Evolutionary conservation across 2,888 invertebrate genomes (phyloP).

Genomic region (Calameuta idolon): DNA sequence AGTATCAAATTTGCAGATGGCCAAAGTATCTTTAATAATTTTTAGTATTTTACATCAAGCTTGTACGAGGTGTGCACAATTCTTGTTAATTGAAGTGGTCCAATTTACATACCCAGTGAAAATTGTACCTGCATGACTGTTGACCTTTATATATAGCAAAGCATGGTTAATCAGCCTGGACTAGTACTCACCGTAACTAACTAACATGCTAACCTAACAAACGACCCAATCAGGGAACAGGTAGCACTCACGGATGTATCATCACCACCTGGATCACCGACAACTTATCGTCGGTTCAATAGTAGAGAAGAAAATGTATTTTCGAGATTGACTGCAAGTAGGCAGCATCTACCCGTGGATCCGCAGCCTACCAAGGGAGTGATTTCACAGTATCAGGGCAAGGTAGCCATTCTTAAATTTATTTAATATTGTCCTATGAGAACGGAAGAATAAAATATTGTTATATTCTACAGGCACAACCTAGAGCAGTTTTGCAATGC

Average conservation of each 20-base stretch:
- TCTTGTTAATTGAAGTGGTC: constrained; percentile 22
- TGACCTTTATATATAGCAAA: constrained; percentile 13
- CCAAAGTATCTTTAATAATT: background rate
- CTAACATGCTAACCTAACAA: constrained; percentile 63
- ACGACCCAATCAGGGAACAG: constrained; percentile 67
- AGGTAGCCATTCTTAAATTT: constrained; percentile 63
- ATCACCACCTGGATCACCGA: constrained; percentile 74
- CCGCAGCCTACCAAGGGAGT: constrained; percentile 68
- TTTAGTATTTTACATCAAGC: background rate
- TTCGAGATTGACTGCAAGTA: constrained; percentile 76
- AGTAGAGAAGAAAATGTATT: constrained; percentile 80
- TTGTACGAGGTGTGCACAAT: constrained; percentile 11
- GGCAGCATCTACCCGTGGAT: constrained; percentile 67
- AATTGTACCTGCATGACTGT: constrained; percentile 20
- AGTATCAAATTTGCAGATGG: background rate
- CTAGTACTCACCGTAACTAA: constrained; percentile 28
- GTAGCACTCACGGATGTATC: constrained; percentile 71
- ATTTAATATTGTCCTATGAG: background rate
- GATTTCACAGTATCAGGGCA: constrained; percentile 72
- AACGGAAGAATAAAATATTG: constrained; percentile 16
- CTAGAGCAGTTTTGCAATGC: constrained; percentile 77
- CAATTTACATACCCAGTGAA: constrained; percentile 13
- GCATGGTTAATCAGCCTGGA: constrained; percentile 25
- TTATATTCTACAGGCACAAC: constrained; percentile 61
- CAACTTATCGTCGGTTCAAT: constrained; percentile 69